A percentile compares a stretch with the other conserved stretches of the same genome.
Evolutionary conservation across 2,797 vertebrate species (phyloP).

Genomic region (Pangasius sanitwongsei): DNA sequence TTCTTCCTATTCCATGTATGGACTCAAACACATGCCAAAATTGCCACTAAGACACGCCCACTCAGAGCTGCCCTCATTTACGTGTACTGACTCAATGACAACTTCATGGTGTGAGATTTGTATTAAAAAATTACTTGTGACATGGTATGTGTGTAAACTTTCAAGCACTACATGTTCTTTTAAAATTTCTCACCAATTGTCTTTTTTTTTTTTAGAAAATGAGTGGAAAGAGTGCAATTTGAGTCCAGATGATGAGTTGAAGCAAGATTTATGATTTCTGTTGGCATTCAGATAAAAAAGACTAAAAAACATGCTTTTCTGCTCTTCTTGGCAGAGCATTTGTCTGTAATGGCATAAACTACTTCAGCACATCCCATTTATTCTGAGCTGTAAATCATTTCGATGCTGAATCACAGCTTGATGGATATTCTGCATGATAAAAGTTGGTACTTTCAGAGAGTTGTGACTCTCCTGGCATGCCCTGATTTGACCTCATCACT

Average conservation of each 20-base stretch:
- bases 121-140: neutral
- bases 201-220: neutral
- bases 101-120: neutral
- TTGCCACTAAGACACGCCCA: neutral
- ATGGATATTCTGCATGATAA: constrained; percentile 17
- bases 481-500: neutral
- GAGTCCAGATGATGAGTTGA: neutral
- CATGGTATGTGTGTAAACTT: neutral
- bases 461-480: neutral
- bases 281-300: constrained; percentile 1
- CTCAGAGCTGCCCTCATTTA: neutral
- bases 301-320: constrained; percentile 11
- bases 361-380: constrained; percentile 23
- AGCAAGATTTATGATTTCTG: neutral
- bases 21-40: neutral
- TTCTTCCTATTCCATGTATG: neutral
- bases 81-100: neutral
- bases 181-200: neutral
- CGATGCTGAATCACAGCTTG: constrained; percentile 12
- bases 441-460: neutral
- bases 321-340: constrained; percentile 5
- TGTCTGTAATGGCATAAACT: constrained; percentile 15
- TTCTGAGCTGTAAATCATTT: constrained; percentile 12
- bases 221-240: neutral
- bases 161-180: no score